Evolutionary conservation across 2,113 vertebrate genomes (phyloP).

Genomic region (Pelobates fuscus): DNA sequence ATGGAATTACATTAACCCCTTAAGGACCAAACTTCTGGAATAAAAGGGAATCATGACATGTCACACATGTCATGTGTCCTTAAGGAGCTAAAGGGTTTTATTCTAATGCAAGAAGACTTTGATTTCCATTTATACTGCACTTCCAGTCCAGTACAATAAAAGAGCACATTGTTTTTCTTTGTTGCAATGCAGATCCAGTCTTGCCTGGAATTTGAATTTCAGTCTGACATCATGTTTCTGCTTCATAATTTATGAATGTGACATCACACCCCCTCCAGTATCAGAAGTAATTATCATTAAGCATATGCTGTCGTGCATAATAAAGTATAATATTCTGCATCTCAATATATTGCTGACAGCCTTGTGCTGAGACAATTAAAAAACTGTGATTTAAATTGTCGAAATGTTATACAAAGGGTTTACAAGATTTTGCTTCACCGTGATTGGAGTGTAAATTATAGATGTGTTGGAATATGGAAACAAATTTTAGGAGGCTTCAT

Average conservation of each 20-base stretch:
- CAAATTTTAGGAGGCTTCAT: no score
- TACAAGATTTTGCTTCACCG: not conserved
- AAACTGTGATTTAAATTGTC: constrained; percentile 7
- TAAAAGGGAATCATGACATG: no score
- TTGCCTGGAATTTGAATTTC: not conserved
- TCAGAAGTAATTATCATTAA: constrained; percentile 31
- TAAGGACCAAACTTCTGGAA: no score
- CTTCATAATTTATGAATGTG: constrained; percentile 17
- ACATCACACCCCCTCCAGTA: constrained; percentile 5
- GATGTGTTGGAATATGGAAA: not conserved
- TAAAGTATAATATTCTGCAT: constrained; percentile 22
- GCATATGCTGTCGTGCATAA: constrained; percentile 28
- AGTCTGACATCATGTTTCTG: constrained; percentile 3
- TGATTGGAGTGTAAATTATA: not conserved
- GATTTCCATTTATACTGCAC: no score
- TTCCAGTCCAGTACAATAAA: not conserved
- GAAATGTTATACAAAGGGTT: not conserved
- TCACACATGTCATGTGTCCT: no score
- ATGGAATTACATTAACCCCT: no score
- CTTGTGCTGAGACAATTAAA: constrained; percentile 9
- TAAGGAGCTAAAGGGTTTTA: no score
- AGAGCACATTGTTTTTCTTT: not conserved
- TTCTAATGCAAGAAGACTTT: no score
- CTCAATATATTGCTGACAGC: constrained; percentile 20
- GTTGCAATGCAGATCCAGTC: not conserved